A percentile compares a stretch with the other conserved stretches of the same genome.
These are phyloP conservation scores for Brachionus manjavacas DNA, from an alignment of 1,140 invertebrate genomes.

Conservation along the genomic window DNA sequence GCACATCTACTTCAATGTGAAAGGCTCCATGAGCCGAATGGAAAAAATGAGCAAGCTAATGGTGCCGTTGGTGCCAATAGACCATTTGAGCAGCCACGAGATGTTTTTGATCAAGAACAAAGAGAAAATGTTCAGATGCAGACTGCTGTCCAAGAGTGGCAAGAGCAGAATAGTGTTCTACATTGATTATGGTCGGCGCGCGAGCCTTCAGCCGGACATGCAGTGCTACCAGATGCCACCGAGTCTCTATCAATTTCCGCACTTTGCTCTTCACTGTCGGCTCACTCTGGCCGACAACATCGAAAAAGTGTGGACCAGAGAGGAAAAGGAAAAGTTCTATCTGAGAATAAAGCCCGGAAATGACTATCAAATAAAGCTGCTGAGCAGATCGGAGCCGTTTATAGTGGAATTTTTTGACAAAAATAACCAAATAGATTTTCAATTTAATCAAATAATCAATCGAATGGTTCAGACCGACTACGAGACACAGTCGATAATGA, in stretches of 20 bases:
- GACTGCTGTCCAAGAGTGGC: neutral
- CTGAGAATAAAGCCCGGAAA: neutral
- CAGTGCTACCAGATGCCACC: neutral
- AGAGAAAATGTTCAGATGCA: neutral
- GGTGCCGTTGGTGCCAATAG: neutral
- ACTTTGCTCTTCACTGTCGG: slow-evolving; percentile 12
- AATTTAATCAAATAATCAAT: slow-evolving; percentile 20
- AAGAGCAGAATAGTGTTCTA: neutral
- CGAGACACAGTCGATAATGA: neutral
- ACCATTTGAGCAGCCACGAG: neutral
- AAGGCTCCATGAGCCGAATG: neutral
- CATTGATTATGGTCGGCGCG: neutral
- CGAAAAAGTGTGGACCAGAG: slow-evolving; percentile 35
- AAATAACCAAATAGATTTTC: slow-evolving; percentile 33
- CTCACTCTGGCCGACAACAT: slow-evolving; percentile 32
- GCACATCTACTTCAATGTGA: slow-evolving; percentile 38
- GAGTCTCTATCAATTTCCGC: neutral
- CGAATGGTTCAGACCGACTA: neutral
- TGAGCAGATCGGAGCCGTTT: neutral
- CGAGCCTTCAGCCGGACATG: neutral
- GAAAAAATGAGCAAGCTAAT: neutral
- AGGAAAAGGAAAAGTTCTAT: slow-evolving; percentile 36
- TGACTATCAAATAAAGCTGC: slow-evolving; percentile 6
- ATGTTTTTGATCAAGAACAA: neutral
- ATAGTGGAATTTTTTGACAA: slow-evolving; percentile 29